phyloP scores from a whole-genome alignment of 2,113 vertebrate species.

The Balaenoptera acutorostrata region DNA sequence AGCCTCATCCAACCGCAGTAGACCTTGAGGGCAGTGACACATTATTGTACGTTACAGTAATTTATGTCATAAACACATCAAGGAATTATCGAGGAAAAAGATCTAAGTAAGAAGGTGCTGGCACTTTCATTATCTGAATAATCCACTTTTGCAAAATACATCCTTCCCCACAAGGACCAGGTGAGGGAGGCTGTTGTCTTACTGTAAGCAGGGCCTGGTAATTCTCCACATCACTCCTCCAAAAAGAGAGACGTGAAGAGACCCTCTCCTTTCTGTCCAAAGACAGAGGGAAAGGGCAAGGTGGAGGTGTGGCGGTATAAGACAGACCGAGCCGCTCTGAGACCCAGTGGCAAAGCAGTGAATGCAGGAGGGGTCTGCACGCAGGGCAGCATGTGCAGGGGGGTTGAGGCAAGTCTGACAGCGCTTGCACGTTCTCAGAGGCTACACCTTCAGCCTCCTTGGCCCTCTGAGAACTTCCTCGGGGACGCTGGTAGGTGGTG shows the following conservation, averaged over 20 bases:
- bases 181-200: neutral
- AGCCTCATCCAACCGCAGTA: neutral
- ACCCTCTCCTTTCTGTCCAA: neutral
- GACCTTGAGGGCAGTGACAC: neutral
- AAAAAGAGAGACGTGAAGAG: neutral
- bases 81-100: neutral
- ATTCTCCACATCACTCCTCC: neutral
- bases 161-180: neutral
- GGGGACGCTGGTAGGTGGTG: neutral
- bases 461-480: neutral
- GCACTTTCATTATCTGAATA: neutral
- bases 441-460: neutral
- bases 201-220: no score
- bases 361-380: neutral
- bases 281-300: neutral
- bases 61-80: neutral
- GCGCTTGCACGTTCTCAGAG: neutral
- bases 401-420: neutral
- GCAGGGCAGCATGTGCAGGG: rapidly evolving
- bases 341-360: rapidly evolving
- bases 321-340: neutral
- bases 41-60: neutral
- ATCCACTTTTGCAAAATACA: neutral
- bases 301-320: neutral
- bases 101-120: neutral